Evolutionary conservation across 1,140 invertebrate species (phyloP).

Genomic region (Drosophila elegans): DNA sequence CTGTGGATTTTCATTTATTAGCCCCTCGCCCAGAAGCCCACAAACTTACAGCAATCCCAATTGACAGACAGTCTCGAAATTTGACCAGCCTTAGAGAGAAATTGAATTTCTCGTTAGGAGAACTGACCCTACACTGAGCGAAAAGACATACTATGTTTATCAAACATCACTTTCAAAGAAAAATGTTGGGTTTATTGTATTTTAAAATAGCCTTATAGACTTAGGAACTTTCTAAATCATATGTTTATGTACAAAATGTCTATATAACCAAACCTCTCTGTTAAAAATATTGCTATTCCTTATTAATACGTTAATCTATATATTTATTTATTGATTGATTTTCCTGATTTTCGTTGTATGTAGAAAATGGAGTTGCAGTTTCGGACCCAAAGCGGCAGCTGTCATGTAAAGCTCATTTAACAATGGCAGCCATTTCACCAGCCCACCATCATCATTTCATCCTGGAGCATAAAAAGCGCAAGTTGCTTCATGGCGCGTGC

Average conservation of each 20-base stretch:
- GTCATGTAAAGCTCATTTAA: conserved; percentile 66
- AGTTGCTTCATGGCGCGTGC: conserved; percentile 77
- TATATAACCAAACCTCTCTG: neutral
- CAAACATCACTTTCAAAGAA: neutral
- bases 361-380: conserved; percentile 10
- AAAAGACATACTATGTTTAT: neutral
- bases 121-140: conserved; percentile 14
- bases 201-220: no score
- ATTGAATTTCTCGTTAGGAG: conserved; percentile 58
- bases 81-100: conserved; percentile 63
- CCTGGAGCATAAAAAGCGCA: conserved; percentile 70
- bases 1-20: conserved; percentile 56
- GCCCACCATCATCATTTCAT: conserved; percentile 8
- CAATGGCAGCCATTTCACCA: conserved; percentile 36
- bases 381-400: conserved; percentile 48
- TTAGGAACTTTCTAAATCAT: no score
- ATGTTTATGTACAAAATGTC: no score
- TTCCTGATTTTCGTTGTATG: conserved; percentile 13
- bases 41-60: conserved; percentile 49
- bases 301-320: neutral
- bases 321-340: neutral
- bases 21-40: conserved; percentile 8
- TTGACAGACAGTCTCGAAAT: conserved; percentile 60
- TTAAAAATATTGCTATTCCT: no score
- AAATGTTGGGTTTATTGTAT: no score